These are phyloP conservation scores for Brachyptera risi DNA, from an alignment of 2,888 invertebrate genomes.

Conservation along the genomic window DNA sequence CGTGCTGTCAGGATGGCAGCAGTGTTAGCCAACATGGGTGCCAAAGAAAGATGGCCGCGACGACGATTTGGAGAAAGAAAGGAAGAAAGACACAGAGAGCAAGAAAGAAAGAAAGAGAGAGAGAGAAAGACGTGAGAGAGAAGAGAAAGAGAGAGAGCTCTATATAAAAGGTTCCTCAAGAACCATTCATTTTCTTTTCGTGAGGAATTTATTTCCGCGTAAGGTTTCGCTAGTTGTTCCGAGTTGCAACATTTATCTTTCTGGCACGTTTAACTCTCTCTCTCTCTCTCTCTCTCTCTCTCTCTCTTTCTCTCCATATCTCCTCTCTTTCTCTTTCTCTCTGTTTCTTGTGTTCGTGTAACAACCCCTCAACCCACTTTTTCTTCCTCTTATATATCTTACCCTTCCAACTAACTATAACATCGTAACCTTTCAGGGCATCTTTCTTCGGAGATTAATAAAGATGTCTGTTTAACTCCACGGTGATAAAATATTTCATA, in stretches of 20 bases:
- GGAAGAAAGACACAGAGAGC: neutral
- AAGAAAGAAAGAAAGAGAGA: neutral
- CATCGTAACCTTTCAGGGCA: constrained; percentile 21
- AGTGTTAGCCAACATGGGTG: constrained; percentile 19
- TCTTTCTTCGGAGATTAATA: constrained; percentile 26
- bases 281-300: neutral
- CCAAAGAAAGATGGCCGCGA: constrained; percentile 15
- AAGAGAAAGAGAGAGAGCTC: constrained; percentile 7
- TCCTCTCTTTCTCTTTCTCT: constrained; percentile 8
- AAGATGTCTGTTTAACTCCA: constrained; percentile 26
- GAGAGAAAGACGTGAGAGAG: neutral
- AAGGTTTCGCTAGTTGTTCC: constrained; percentile 28
- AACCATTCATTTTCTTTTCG: constrained; percentile 28
- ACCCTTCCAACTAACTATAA: constrained; percentile 16
- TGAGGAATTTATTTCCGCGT: constrained; percentile 30
- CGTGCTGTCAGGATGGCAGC: constrained; percentile 17
- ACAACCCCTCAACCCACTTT: neutral
- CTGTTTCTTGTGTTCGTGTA: neutral
- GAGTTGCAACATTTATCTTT: constrained; percentile 28
- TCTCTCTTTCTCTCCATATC: neutral
- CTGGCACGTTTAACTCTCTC: constrained; percentile 23
- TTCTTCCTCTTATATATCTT: constrained; percentile 6
- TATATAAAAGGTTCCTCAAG: constrained; percentile 24
- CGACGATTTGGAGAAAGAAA: neutral
- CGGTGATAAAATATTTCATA: constrained; percentile 20